phyloP scores from a whole-genome alignment of 2,888 invertebrate genomes.

The Elegia similella region DNA sequence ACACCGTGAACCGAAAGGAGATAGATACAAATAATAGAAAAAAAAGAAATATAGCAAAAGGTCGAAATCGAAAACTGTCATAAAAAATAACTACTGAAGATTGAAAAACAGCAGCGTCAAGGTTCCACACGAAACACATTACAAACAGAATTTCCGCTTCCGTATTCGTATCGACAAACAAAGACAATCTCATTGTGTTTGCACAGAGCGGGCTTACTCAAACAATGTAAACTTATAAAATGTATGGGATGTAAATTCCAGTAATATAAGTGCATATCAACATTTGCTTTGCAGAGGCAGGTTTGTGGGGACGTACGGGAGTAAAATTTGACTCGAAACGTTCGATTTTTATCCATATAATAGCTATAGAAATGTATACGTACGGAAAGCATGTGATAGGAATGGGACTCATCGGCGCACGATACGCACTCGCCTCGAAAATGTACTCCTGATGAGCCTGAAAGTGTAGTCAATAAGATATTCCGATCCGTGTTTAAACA shows the following conservation, averaged over 20 bases:
- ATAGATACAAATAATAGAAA: too few species aligned
- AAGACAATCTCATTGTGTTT: conserved; percentile 14
- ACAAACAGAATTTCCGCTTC: conserved; percentile 8
- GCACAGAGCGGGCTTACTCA: not conserved
- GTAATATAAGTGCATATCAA: conserved; percentile 65
- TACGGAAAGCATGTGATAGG: too few species aligned
- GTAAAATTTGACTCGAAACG: conserved; percentile 18
- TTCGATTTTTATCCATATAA: not conserved
- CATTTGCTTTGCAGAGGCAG: conserved; percentile 54
- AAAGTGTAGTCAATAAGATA: too few species aligned
- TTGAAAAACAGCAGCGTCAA: not conserved
- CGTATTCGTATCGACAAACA: conserved; percentile 8
- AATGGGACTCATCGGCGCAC: too few species aligned
- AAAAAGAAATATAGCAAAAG: too few species aligned
- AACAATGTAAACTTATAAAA: conserved; percentile 14
- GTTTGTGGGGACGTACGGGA: conserved; percentile 42
- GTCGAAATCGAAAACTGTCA: too few species aligned
- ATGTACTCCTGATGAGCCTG: too few species aligned
- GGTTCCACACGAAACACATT: not conserved
- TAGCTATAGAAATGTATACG: too few species aligned
- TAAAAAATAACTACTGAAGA: not conserved
- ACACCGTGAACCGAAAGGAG: too few species aligned
- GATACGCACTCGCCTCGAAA: too few species aligned
- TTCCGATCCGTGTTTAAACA: too few species aligned
- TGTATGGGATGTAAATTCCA: conserved; percentile 60